A percentile compares a stretch with the other conserved stretches of the same genome.
Conservation (phyloP, 2,113 vertebrate genomes). For the Cebus imitator region DNA sequence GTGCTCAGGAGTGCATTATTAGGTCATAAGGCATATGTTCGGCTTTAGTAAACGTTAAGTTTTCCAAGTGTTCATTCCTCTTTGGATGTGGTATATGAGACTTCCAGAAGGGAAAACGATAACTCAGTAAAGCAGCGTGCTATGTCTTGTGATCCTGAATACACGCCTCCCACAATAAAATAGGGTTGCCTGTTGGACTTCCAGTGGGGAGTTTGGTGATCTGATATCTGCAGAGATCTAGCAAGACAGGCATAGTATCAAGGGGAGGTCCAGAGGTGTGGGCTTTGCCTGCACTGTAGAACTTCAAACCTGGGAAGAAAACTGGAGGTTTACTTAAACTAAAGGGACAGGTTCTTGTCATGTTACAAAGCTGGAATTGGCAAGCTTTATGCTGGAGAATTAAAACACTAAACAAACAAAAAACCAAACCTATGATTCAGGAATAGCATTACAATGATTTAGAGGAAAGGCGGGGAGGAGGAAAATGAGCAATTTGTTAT, state of each 20-base stretch:
- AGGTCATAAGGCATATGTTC: neutral
- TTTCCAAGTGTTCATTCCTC: neutral
- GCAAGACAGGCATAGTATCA: neutral
- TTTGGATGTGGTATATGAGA: neutral
- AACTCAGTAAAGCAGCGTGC: neutral
- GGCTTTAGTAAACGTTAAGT: neutral
- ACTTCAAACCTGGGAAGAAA: neutral
- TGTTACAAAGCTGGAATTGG: neutral
- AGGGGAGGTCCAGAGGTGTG: neutral
- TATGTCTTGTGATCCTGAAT: neutral
- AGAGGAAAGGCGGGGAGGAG: constrained; percentile 69
- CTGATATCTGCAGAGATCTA: neutral
- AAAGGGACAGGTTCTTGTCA: neutral
- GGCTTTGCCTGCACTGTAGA: neutral
- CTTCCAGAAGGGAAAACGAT: neutral
- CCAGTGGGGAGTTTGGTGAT: neutral
- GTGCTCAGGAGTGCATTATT: neutral
- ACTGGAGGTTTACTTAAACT: neutral
- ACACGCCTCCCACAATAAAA: neutral
- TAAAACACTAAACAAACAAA: neutral
- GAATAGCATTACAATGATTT: constrained; percentile 45
- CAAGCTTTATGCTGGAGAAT: neutral
- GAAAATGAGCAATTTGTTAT: constrained; percentile 47
- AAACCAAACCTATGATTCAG: constrained; percentile 19
- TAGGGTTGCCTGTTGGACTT: neutral